Conservation (phyloP, 2,888 invertebrate genomes). For the Mimas tiliae region DNA sequence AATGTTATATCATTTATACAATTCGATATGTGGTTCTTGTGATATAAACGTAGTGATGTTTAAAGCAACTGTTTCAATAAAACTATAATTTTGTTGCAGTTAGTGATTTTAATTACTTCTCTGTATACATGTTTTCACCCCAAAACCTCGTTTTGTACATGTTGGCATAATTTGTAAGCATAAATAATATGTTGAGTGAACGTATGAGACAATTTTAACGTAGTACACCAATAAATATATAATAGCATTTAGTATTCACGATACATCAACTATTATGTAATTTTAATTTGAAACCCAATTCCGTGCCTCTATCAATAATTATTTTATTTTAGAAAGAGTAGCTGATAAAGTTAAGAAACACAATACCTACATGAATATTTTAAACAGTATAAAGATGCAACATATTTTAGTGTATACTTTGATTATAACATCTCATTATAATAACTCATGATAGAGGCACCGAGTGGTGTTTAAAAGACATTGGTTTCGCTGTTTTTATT, state of each 20-base stretch:
- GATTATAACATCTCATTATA: background rate
- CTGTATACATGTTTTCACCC: conserved; percentile 2
- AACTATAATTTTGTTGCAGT: conserved; percentile 9
- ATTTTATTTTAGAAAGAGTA: background rate
- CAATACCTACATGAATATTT: no score
- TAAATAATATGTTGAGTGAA: conserved; percentile 16
- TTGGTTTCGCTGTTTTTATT: conserved; percentile 68
- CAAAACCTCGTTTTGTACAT: conserved; percentile 1
- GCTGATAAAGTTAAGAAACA: background rate
- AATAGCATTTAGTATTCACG: conserved; percentile 35
- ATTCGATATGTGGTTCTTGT: background rate
- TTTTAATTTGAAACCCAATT: conserved; percentile 2
- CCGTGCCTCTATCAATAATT: conserved; percentile 1
- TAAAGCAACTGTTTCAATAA: conserved; percentile 18
- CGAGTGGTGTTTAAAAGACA: conserved; percentile 70
- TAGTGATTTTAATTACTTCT: conserved; percentile 8
- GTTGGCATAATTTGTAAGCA: conserved; percentile 21
- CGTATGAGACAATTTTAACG: conserved; percentile 3
- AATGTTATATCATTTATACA: conserved; percentile 6
- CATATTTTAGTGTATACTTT: no score
- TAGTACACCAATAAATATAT: conserved; percentile 8
- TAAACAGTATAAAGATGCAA: no score
- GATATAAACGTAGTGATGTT: conserved; percentile 6
- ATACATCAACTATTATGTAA: background rate
- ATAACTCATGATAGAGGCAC: conserved; percentile 36